Conservation (phyloP, 2,797 vertebrate genomes). For the Anguilla megastoma region DNA sequence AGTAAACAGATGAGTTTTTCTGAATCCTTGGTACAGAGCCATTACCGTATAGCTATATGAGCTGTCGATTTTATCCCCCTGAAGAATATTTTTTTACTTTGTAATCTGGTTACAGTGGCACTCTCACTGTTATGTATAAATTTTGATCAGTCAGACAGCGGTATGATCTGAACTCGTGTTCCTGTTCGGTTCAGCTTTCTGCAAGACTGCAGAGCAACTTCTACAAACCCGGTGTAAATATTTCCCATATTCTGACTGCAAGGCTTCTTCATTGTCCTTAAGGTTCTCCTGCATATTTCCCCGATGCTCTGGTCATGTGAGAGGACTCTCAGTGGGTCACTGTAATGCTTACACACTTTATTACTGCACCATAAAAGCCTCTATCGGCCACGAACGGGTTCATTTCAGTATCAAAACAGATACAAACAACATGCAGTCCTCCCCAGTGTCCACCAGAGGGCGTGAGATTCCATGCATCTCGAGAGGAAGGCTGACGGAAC, state of each 20-base stretch:
- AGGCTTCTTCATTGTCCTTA: neutral
- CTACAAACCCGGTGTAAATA: neutral
- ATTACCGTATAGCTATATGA: too few relatives aligned
- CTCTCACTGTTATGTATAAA: too few relatives aligned
- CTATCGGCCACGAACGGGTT: neutral
- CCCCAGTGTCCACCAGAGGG: conserved; percentile 41
- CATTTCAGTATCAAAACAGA: neutral
- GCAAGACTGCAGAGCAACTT: too few relatives aligned
- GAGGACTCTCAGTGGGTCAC: neutral
- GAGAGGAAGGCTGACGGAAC: neutral
- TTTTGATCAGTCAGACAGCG: too few relatives aligned
- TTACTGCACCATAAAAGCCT: neutral
- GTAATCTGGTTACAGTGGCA: too few relatives aligned
- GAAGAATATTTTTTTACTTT: too few relatives aligned
- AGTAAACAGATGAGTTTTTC: too few relatives aligned
- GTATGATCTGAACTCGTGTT: too few relatives aligned
- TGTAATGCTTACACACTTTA: neutral
- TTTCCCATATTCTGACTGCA: neutral
- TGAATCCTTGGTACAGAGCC: too few relatives aligned
- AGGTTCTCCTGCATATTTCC: neutral
- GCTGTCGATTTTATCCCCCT: too few relatives aligned
- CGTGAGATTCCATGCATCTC: conserved; percentile 19
- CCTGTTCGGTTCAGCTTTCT: too few relatives aligned
- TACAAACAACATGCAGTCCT: neutral
- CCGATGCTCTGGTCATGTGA: neutral